phyloP scores from a whole-genome alignment of 2,888 invertebrate genomes.

The Caenorhabditis angaria region DNA sequence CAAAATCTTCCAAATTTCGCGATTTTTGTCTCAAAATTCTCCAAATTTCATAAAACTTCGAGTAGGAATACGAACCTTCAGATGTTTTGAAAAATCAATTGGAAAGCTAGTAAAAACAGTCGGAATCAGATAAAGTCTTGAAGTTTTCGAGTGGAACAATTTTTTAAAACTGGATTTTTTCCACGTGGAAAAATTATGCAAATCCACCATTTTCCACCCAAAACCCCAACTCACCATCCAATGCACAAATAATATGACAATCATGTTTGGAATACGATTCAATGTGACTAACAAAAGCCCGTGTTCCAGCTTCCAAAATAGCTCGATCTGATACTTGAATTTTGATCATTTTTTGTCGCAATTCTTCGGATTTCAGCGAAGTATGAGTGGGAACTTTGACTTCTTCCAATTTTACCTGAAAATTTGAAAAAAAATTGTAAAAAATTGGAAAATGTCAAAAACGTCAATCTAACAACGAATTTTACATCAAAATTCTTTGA shows the following conservation, averaged over 20 bases:
- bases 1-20: no score
- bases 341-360: slow-evolving; percentile 62
- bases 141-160: not conserved
- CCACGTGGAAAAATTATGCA: not conserved
- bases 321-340: slow-evolving; percentile 72
- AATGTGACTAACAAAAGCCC: slow-evolving; percentile 93
- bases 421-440: not conserved
- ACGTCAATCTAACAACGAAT: no score
- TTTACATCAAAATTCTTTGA: no score
- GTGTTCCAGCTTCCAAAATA: slow-evolving; percentile 85
- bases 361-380: slow-evolving; percentile 56
- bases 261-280: slow-evolving; percentile 94
- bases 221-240: slow-evolving; percentile 30
- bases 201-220: no score
- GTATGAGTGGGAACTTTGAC: slow-evolving; percentile 58
- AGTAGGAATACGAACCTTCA: no score
- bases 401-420: slow-evolving; percentile 56
- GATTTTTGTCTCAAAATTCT: no score
- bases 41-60: no score
- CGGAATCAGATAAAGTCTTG: not conserved
- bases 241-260: slow-evolving; percentile 85
- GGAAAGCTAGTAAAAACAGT: no score
- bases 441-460: no score
- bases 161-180: not conserved
- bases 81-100: no score